Evolutionary conservation across 2,888 invertebrate species (phyloP).

Genomic region (Coremacera marginata): DNA sequence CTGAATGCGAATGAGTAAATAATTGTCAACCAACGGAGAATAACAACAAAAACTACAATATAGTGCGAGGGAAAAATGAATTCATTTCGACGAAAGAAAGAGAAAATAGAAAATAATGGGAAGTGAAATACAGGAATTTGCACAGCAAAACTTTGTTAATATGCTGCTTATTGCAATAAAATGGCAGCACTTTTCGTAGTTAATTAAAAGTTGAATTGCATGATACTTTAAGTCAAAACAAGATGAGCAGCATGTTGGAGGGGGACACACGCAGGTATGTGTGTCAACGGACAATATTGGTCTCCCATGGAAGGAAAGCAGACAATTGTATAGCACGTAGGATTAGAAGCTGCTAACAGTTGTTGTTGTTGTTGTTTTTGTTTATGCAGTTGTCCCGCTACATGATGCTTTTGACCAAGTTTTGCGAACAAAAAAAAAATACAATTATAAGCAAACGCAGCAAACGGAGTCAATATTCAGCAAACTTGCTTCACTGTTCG

Average conservation of each 20-base stretch:
- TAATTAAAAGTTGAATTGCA: background rate
- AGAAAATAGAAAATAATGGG: background rate
- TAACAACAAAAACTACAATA: background rate
- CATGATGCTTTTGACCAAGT: constrained; percentile 14
- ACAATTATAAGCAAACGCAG: background rate
- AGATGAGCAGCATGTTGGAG: background rate
- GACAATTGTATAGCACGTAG: background rate
- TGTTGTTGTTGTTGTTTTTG: background rate
- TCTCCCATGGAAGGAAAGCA: too few species aligned
- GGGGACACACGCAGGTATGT: background rate
- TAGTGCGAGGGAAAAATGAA: background rate
- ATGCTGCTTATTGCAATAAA: too few species aligned
- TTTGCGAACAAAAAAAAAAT: background rate
- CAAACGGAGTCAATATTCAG: background rate
- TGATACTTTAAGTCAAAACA: background rate
- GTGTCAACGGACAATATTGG: background rate
- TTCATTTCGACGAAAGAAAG: background rate
- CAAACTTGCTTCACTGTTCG: background rate
- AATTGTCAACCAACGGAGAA: background rate
- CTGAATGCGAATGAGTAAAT: background rate
- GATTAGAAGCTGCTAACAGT: background rate
- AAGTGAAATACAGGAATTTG: background rate
- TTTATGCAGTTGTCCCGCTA: background rate
- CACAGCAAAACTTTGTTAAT: too few species aligned
- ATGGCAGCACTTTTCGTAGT: too few species aligned